These are phyloP conservation scores for Clarias magur DNA, from an alignment of 2,113 vertebrate species.

Conservation along the genomic window DNA sequence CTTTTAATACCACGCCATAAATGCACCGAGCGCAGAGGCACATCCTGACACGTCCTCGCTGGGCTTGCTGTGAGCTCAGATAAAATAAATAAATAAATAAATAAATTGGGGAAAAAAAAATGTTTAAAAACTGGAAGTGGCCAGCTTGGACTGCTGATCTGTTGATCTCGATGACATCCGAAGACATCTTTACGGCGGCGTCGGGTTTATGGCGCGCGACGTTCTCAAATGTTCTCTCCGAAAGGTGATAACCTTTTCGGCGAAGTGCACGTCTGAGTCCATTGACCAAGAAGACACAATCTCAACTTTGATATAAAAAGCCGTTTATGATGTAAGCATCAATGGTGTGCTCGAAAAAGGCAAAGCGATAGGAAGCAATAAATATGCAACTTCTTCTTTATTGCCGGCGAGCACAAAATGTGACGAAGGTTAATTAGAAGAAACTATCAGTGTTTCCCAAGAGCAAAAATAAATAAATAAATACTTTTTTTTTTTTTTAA, in stretches of 20 bases:
- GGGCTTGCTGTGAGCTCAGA: not conserved
- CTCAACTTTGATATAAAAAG: constrained; percentile 21
- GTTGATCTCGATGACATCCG: constrained; percentile 35
- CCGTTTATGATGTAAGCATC: not conserved
- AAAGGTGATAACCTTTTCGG: constrained; percentile 20
- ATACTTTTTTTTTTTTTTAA: too few relatives aligned
- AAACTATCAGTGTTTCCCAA: constrained; percentile 81
- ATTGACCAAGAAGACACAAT: constrained; percentile 27
- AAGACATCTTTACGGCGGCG: constrained; percentile 24
- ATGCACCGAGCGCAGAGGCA: constrained; percentile 32
- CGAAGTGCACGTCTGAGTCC: constrained; percentile 10
- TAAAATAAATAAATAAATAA: not conserved
- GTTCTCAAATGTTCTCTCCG: not conserved
- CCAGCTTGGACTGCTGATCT: constrained; percentile 12
- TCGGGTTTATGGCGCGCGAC: constrained; percentile 41
- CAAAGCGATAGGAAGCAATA: not conserved
- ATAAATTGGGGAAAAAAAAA: too few relatives aligned
- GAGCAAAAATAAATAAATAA: constrained; percentile 45
- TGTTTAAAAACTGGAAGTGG: not conserved
- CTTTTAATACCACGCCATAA: constrained; percentile 49
- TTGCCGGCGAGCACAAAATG: constrained; percentile 54
- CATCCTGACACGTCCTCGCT: constrained; percentile 20
- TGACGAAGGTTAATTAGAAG: constrained; percentile 82
- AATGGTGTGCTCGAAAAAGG: not conserved
- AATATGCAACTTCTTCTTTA: constrained; percentile 11